phyloP scores from a whole-genome alignment of 2,888 invertebrate genomes.

The Napeogenes inachia region DNA sequence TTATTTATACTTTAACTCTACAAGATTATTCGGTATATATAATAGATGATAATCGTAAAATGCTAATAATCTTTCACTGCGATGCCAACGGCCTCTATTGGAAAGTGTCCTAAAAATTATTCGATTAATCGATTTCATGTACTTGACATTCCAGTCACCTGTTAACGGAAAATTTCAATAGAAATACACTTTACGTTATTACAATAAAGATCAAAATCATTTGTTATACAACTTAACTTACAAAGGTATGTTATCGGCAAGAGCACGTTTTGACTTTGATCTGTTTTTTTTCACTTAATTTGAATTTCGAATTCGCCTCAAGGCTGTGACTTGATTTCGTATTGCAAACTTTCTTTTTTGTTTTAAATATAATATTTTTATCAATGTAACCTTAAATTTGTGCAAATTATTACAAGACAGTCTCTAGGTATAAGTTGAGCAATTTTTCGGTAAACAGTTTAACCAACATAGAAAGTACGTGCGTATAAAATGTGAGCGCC shows the following conservation, averaged over 20 bases:
- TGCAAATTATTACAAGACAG: neutral
- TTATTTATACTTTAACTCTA: neutral
- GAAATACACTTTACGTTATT: constrained; percentile 36
- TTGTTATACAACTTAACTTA: constrained; percentile 5
- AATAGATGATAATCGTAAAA: constrained; percentile 30
- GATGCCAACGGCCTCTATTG: constrained; percentile 46
- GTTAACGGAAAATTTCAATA: constrained; percentile 27
- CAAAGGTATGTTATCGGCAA: constrained; percentile 41
- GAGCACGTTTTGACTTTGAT: constrained; percentile 39
- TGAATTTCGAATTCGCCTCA: constrained; percentile 44
- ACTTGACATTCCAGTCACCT: constrained; percentile 65
- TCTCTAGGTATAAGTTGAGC: constrained; percentile 8
- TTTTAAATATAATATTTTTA: neutral
- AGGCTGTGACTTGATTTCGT: constrained; percentile 38
- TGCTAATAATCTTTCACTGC: constrained; percentile 51
- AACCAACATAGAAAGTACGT: constrained; percentile 39
- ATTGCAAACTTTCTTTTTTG: constrained; percentile 22
- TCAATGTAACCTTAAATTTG: neutral
- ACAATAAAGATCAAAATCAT: constrained; percentile 36
- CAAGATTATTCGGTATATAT: neutral
- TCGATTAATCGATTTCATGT: constrained; percentile 66
- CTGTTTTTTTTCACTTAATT: constrained; percentile 52
- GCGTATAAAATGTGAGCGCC: constrained; percentile 31
- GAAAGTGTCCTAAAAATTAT: constrained; percentile 66
- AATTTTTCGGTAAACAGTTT: constrained; percentile 18